phyloP scores from a whole-genome alignment of 2,113 vertebrate species.

The Prinia subflava region DNA sequence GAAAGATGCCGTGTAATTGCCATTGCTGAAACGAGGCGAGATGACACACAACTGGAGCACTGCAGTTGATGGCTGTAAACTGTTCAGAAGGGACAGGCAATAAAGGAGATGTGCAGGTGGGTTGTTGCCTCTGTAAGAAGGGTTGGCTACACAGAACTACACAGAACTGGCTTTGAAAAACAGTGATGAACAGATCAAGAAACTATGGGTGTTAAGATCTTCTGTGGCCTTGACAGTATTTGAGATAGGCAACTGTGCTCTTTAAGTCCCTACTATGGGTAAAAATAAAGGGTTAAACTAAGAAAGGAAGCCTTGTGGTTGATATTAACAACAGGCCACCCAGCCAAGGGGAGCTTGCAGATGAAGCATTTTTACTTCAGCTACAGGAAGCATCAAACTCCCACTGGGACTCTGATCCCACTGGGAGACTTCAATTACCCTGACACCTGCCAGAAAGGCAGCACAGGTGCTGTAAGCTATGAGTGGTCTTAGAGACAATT shows the following conservation, averaged over 20 bases:
- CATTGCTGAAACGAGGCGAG: background rate
- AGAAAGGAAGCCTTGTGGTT: background rate
- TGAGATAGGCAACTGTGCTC: background rate
- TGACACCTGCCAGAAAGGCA: background rate
- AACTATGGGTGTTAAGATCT: background rate
- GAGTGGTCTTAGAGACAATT: background rate
- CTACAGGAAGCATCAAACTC: background rate
- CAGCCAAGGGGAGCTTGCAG: background rate
- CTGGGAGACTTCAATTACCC: background rate
- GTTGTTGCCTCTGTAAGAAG: accelerated
- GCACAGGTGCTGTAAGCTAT: background rate
- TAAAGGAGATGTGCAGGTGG: background rate
- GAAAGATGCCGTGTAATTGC: background rate
- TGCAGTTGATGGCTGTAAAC: accelerated
- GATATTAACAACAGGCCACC: background rate
- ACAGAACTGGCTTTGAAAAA: background rate
- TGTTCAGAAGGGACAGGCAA: background rate
- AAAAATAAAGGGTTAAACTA: background rate
- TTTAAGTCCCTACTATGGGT: background rate
- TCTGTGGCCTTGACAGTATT: background rate
- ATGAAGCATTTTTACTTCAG: background rate
- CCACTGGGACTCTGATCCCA: background rate
- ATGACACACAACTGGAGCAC: background rate
- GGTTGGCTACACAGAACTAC: background rate
- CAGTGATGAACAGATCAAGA: accelerated